Evolutionary conservation across 2,888 invertebrate genomes (phyloP).

Genomic region (Eupithecia abbreviata): DNA sequence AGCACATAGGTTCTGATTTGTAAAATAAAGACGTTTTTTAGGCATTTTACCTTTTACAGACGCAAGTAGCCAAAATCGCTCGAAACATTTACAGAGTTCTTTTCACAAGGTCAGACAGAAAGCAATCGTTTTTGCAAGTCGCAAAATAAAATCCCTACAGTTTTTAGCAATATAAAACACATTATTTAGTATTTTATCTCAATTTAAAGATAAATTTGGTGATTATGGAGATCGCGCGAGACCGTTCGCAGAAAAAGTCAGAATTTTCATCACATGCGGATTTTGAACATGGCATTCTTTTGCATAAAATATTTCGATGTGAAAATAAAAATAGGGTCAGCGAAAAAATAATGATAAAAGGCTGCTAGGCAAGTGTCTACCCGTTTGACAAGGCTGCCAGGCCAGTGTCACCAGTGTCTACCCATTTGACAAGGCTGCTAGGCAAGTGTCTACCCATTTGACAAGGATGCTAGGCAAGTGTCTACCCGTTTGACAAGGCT

Average conservation of each 20-base stretch:
- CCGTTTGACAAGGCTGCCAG: too few species aligned
- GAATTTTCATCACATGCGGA: not conserved
- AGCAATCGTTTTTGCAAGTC: not conserved
- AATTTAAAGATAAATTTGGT: slow-evolving; percentile 4
- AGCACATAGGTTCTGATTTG: not conserved
- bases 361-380: too few species aligned
- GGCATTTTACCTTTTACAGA: not conserved
- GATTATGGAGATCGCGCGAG: not conserved
- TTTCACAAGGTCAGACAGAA: not conserved
- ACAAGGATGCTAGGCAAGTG: too few species aligned
- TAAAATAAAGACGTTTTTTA: too few species aligned
- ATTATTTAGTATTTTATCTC: slow-evolving; percentile 12
- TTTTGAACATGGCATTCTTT: slow-evolving; percentile 1
- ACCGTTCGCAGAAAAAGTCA: not conserved
- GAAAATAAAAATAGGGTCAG: not conserved
- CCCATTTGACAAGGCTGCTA: too few species aligned
- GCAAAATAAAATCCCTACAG: not conserved
- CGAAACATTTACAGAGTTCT: not conserved
- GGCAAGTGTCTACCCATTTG: too few species aligned
- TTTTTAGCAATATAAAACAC: slow-evolving; percentile 4
- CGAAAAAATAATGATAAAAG: not conserved
- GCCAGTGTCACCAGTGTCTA: too few species aligned
- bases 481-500: too few species aligned
- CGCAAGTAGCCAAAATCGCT: not conserved
- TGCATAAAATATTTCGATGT: slow-evolving; percentile 1